phyloP scores from a whole-genome alignment of 2,888 invertebrate genomes.

The Plagodis pulveraria region DNA sequence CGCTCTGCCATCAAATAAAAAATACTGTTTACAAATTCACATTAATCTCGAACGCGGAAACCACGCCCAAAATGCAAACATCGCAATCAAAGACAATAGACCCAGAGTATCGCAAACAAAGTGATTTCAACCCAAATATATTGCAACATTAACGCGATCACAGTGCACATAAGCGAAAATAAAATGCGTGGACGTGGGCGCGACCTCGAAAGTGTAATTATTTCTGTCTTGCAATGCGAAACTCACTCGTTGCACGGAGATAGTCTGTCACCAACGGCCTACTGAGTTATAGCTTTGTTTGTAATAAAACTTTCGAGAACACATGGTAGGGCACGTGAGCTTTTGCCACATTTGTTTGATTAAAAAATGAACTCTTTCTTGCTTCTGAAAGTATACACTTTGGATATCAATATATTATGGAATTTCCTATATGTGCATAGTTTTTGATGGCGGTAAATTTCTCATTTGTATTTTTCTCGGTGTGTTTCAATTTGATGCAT shows the following conservation, averaged over 20 bases:
- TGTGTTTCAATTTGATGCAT: too few relatives aligned
- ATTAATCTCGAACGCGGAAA: slow-evolving; percentile 4
- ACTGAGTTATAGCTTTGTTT: slow-evolving; percentile 15
- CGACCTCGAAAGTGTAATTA: slow-evolving; percentile 74
- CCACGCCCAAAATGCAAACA: slow-evolving; percentile 11
- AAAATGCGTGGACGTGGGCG: slow-evolving; percentile 58
- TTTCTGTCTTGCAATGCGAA: slow-evolving; percentile 61
- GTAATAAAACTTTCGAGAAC: slow-evolving; percentile 25
- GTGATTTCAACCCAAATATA: slow-evolving; percentile 42
- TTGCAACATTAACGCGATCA: slow-evolving; percentile 37
- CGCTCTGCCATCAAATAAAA: slow-evolving; percentile 3
- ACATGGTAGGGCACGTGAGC: slow-evolving; percentile 20
- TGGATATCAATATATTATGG: not conserved
- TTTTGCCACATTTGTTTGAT: not conserved
- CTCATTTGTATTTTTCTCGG: too few relatives aligned
- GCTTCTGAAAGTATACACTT: not conserved
- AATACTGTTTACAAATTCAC: not conserved
- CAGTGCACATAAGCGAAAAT: slow-evolving; percentile 39
- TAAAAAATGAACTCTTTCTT: not conserved
- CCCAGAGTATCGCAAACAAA: slow-evolving; percentile 34
- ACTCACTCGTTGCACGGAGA: slow-evolving; percentile 41
- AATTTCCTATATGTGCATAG: not conserved
- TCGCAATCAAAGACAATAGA: slow-evolving; percentile 14
- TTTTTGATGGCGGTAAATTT: too few relatives aligned
- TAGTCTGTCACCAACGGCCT: slow-evolving; percentile 46